These are phyloP conservation scores for Petrocephalus microphthalmus DNA, from an alignment of 2,113 vertebrate genomes.

Conservation along the genomic window DNA sequence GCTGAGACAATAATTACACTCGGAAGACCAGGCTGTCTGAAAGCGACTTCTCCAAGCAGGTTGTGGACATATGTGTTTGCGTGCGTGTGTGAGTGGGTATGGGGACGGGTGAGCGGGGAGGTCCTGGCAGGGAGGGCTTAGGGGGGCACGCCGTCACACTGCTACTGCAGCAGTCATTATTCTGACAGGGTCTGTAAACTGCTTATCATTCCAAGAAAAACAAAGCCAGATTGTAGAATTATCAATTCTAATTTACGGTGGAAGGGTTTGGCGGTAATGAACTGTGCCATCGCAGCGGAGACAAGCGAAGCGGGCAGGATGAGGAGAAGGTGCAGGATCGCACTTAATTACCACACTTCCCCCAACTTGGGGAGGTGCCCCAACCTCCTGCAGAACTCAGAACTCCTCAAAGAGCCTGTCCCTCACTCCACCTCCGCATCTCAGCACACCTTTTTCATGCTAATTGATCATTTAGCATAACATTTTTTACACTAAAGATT, in stretches of 20 bases:
- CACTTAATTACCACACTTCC: constrained; percentile 18
- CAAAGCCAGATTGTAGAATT: constrained; percentile 35
- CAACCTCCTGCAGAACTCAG: background rate
- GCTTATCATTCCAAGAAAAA: constrained; percentile 33
- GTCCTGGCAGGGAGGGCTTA: background rate
- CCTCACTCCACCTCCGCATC: background rate
- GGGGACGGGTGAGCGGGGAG: background rate
- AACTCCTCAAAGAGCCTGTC: background rate
- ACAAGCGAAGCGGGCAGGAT: constrained; percentile 14
- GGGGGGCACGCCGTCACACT: background rate
- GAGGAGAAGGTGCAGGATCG: constrained; percentile 17
- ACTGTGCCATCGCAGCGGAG: background rate
- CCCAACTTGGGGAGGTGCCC: background rate
- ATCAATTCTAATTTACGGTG: constrained; percentile 35
- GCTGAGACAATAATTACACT: constrained; percentile 28
- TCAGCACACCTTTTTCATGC: background rate
- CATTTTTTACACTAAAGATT: background rate
- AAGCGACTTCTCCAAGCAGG: background rate
- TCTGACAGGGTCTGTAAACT: constrained; percentile 32
- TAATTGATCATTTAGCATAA: background rate
- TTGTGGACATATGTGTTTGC: constrained; percentile 26
- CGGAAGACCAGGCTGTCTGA: constrained; percentile 12
- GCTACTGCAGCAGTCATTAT: constrained; percentile 16
- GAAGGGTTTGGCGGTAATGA: constrained; percentile 20
- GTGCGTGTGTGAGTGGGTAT: background rate